Percentiles rank a stretch among this genome's conserved stretches.
These are phyloP conservation scores for Lutjanus campechanus DNA, from an alignment of 2,797 vertebrate genomes.

Conservation along the genomic window DNA sequence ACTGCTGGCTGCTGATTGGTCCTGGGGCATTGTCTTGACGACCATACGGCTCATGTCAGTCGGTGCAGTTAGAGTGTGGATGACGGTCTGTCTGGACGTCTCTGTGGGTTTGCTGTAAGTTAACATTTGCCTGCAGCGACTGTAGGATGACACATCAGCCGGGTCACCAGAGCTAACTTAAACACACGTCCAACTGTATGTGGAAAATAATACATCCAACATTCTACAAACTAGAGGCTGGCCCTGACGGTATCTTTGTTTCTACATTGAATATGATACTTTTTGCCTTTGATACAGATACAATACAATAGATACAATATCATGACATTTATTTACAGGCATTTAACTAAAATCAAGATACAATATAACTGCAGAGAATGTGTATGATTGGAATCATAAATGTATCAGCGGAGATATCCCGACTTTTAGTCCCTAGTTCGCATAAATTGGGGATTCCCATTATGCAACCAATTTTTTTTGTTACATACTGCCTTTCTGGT, in stretches of 20 bases:
- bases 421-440: not conserved
- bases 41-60: slow-evolving; percentile 45
- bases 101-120: slow-evolving; percentile 10
- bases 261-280: not conserved
- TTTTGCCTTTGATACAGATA: not conserved
- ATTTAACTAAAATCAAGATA: not conserved
- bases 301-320: too few relatives aligned
- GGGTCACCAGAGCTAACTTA: not conserved
- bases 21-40: slow-evolving; percentile 38
- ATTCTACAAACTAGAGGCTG: not conserved
- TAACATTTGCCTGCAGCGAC: slow-evolving; percentile 34
- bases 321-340: too few relatives aligned
- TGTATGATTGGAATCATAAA: not conserved
- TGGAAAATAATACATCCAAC: slow-evolving; percentile 1
- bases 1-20: slow-evolving; percentile 53
- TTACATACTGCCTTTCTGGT: not conserved
- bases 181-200: slow-evolving; percentile 5
- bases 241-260: not conserved
- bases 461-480: too few relatives aligned
- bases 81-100: slow-evolving; percentile 19
- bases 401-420: too few relatives aligned
- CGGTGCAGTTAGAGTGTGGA: slow-evolving; percentile 7
- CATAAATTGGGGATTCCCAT: not conserved
- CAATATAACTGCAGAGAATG: not conserved
- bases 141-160: slow-evolving; percentile 29